Conservation (phyloP, 2,797 vertebrate genomes). For the Cercopithecus hamlyni region DNA sequence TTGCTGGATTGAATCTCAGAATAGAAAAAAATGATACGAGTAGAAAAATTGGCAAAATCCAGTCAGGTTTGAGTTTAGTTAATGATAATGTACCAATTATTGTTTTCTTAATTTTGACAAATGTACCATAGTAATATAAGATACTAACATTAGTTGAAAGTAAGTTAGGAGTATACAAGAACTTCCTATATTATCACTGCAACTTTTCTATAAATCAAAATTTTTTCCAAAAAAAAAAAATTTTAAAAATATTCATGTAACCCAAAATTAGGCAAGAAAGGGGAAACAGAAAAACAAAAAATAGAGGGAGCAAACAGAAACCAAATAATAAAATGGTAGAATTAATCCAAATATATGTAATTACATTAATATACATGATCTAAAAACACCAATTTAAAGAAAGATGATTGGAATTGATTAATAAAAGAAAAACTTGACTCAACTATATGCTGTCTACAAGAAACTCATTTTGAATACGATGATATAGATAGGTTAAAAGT, state of each 20-base stretch:
- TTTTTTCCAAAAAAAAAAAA: constrained; percentile 35
- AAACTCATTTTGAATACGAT: constrained; percentile 57
- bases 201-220: constrained; percentile 16
- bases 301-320: constrained; percentile 3
- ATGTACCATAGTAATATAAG: neutral
- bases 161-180: neutral
- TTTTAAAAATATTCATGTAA: neutral
- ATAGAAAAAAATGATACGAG: neutral
- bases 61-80: constrained; percentile 12
- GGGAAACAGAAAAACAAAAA: neutral
- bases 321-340: neutral
- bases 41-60: constrained; percentile 10
- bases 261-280: neutral
- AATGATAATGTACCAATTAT: neutral
- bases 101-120: constrained; percentile 36
- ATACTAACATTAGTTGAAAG: neutral
- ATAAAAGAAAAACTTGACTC: constrained; percentile 9
- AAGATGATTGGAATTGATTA: constrained; percentile 11
- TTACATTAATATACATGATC: constrained; percentile 8
- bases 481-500: constrained; percentile 43
- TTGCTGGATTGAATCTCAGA: constrained; percentile 21
- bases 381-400: constrained; percentile 39
- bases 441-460: constrained; percentile 23
- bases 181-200: neutral
- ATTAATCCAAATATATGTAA: constrained; percentile 53